phyloP scores from a whole-genome alignment of 2,113 vertebrate genomes.

The Otus sunia region DNA sequence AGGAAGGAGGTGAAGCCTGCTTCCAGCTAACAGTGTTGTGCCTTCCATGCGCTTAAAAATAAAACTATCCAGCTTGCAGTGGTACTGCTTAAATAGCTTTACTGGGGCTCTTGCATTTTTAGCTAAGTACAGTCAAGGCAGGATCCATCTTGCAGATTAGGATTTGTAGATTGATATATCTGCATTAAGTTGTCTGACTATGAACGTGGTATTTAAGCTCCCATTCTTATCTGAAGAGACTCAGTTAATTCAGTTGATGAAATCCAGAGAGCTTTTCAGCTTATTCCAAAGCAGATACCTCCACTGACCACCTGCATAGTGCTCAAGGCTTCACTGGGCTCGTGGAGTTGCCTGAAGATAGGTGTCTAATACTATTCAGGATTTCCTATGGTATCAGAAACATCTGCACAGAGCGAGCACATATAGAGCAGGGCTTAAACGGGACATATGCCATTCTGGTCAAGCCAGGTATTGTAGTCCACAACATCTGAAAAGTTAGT shows the following conservation, averaged over 20 bases:
- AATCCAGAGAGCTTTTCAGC: not conserved
- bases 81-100: not conserved
- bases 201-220: not conserved
- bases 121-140: not conserved
- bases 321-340: not conserved
- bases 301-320: not conserved
- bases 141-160: not conserved
- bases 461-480: not conserved
- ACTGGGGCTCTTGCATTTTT: not conserved
- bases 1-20: not conserved
- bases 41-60: not conserved
- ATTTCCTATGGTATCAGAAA: fast-evolving
- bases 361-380: not conserved
- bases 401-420: not conserved
- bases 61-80: not conserved
- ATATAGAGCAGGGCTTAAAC: not conserved
- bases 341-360: not conserved
- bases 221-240: not conserved
- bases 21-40: not conserved
- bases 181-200: not conserved
- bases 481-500: not conserved
- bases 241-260: not conserved
- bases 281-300: not conserved
- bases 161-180: not conserved
- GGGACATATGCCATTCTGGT: not conserved